Evolutionary conservation across 2,888 invertebrate species (phyloP).

Genomic region (Clusia tigrina): DNA sequence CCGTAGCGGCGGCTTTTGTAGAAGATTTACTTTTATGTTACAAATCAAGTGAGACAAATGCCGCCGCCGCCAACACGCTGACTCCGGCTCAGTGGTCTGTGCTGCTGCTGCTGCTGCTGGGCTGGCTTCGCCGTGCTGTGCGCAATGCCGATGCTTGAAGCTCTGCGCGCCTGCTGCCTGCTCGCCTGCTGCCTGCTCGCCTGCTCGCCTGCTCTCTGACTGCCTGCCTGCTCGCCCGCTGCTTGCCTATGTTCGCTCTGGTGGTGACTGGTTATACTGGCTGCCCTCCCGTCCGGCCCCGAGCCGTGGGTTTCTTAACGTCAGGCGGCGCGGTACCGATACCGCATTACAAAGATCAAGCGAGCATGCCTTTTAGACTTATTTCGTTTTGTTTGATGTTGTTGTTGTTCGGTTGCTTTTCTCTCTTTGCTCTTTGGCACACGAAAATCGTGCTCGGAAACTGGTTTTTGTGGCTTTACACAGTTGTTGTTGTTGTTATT

Average conservation of each 20-base stretch:
- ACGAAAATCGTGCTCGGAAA: conserved; percentile 17
- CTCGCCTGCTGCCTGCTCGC: too few relatives aligned
- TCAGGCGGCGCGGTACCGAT: background rate
- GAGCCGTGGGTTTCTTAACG: too few relatives aligned
- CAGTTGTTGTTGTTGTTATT: background rate
- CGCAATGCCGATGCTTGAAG: too few relatives aligned
- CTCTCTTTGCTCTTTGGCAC: background rate
- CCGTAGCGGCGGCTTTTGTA: conserved; percentile 41
- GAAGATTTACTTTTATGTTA: conserved; percentile 48
- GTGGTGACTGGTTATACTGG: too few relatives aligned
- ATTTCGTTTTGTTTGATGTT: background rate
- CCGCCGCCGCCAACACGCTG: conserved; percentile 32
- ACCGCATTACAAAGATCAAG: background rate
- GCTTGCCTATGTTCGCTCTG: too few relatives aligned
- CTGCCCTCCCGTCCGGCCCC: too few relatives aligned
- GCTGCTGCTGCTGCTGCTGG: background rate
- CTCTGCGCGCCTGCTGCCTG: too few relatives aligned
- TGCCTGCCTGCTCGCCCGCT: too few relatives aligned
- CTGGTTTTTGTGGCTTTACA: conserved; percentile 8
- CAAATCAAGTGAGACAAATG: conserved; percentile 52
- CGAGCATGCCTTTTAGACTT: background rate
- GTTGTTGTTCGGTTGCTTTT: background rate
- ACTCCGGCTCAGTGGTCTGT: background rate
- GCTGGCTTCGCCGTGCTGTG: too few relatives aligned
- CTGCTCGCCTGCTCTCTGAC: too few relatives aligned